A percentile compares a stretch with the other conserved stretches of the same genome.
Conservation (phyloP, 1,140 invertebrate species). For the Forficula auricularia region DNA sequence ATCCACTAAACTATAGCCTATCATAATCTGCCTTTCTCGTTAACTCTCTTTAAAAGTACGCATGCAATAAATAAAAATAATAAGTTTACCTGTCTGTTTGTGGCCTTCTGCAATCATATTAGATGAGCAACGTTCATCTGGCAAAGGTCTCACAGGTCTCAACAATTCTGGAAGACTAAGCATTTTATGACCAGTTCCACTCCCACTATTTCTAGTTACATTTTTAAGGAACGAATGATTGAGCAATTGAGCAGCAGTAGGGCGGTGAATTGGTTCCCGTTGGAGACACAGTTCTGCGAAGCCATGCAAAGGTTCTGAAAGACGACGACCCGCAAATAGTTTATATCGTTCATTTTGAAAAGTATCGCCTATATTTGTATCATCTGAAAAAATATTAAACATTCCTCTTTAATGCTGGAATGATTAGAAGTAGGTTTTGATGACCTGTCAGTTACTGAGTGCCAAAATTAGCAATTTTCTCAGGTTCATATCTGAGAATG, state of each 20-base stretch:
- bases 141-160: slow-evolving; percentile 32
- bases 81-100: slow-evolving; percentile 22
- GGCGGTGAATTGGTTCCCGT: slow-evolving; percentile 42
- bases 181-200: slow-evolving; percentile 9
- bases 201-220: slow-evolving; percentile 16
- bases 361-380: slow-evolving; percentile 14
- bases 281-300: slow-evolving; percentile 51
- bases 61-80: no score
- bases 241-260: slow-evolving; percentile 42
- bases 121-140: slow-evolving; percentile 22
- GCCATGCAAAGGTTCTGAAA: slow-evolving; percentile 56
- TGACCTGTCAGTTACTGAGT: not conserved
- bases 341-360: slow-evolving; percentile 22
- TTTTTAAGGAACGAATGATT: slow-evolving; percentile 62
- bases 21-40: no score
- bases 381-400: slow-evolving; percentile 11
- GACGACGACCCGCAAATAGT: slow-evolving; percentile 28
- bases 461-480: not conserved
- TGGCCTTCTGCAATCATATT: no score
- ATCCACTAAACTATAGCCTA: no score
- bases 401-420: slow-evolving; percentile 1
- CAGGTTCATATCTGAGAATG: not conserved
- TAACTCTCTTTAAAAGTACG: no score
- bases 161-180: slow-evolving; percentile 27
- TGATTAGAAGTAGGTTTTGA: slow-evolving; percentile 2